Evolutionary conservation across 2,888 invertebrate genomes (phyloP).

Genomic region (Miltochrista miniata): DNA sequence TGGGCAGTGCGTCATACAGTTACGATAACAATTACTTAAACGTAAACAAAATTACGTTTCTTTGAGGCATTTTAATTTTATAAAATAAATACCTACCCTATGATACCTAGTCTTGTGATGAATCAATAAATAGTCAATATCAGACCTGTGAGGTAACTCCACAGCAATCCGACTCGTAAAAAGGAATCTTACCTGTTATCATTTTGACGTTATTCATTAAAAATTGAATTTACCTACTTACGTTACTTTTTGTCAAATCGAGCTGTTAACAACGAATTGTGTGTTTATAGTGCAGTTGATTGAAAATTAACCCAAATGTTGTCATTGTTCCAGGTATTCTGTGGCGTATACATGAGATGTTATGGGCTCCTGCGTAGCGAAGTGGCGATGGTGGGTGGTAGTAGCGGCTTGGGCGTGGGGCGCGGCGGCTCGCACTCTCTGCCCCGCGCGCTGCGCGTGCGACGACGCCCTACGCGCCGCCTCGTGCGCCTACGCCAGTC

Average conservation of each 20-base stretch:
- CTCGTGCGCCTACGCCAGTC: constrained; percentile 89
- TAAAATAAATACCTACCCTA: too few species aligned
- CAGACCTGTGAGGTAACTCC: too few species aligned
- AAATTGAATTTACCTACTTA: too few species aligned
- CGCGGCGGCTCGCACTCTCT: constrained; percentile 84
- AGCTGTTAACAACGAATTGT: not conserved
- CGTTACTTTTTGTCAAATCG: not conserved
- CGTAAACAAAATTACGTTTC: constrained; percentile 56
- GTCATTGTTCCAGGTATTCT: constrained; percentile 62
- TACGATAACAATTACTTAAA: constrained; percentile 67
- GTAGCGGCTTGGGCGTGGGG: constrained; percentile 82
- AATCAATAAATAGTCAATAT: too few species aligned
- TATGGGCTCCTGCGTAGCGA: constrained; percentile 80
- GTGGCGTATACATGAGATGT: constrained; percentile 80
- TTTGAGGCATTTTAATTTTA: too few species aligned
- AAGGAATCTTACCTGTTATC: too few species aligned
- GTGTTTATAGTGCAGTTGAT: not conserved
- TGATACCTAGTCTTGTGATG: too few species aligned
- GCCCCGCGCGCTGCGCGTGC: constrained; percentile 92
- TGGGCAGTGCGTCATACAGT: constrained; percentile 60
- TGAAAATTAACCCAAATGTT: constrained; percentile 4
- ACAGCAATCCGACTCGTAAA: too few species aligned
- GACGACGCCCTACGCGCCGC: constrained; percentile 90
- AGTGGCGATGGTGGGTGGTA: constrained; percentile 81
- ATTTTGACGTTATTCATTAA: too few species aligned